Evolutionary conservation across 2,113 vertebrate genomes (phyloP).

Genomic region (Vireo altiloquus): DNA sequence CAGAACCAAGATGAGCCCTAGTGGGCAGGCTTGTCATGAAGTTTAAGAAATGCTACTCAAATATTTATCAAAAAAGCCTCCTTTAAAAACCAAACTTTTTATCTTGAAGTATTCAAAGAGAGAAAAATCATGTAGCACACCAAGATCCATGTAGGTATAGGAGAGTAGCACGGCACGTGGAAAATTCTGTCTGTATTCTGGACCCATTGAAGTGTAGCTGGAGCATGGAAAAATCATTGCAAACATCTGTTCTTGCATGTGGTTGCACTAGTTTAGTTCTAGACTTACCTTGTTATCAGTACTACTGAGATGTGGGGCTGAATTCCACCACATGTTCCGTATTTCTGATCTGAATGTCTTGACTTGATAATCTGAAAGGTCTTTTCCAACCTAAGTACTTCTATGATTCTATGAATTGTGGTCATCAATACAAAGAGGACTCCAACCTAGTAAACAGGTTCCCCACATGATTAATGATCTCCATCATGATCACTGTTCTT

Average conservation of each 20-base stretch:
- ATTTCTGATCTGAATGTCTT: not conserved
- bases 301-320: not conserved
- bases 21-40: not conserved
- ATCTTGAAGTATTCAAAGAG: not conserved
- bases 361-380: not conserved
- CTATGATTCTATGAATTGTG: not conserved
- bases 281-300: not conserved
- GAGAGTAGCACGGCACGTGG: rapidly evolving
- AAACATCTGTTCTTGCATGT: not conserved
- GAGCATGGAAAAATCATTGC: not conserved
- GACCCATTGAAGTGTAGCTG: not conserved
- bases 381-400: not conserved
- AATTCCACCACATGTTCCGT: not conserved
- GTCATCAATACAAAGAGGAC: not conserved
- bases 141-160: not conserved
- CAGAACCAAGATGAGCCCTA: not conserved
- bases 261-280: not conserved
- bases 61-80: not conserved
- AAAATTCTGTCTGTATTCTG: not conserved
- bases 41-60: not conserved
- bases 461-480: rapidly evolving
- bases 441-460: not conserved
- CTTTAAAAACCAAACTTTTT: not conserved
- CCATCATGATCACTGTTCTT: not conserved
- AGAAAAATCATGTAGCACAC: not conserved